Conservation (phyloP, 2,888 invertebrate genomes). For the Mythimna ferrago region DNA sequence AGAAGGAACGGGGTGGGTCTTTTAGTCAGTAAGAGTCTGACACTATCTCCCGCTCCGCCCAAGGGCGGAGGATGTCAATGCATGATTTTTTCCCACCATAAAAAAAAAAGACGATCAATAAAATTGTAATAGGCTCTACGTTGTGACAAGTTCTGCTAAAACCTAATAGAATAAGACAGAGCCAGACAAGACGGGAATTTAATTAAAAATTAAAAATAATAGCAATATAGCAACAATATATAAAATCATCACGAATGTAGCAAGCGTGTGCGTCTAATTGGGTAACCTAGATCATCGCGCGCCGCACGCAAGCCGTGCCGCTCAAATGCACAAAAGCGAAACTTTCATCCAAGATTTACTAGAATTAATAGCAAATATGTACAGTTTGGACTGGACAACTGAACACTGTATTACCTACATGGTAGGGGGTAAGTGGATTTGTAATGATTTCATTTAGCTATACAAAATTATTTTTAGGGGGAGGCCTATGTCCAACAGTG, state of each 20-base stretch:
- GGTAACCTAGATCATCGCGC: conserved; percentile 74
- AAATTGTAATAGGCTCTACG: neutral
- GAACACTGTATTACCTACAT: conserved; percentile 26
- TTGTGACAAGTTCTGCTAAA: neutral
- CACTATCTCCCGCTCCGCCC: too few species aligned
- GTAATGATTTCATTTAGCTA: conserved; percentile 18
- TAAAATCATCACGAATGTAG: conserved; percentile 57
- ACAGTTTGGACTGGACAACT: conserved; percentile 52
- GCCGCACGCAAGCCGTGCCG: conserved; percentile 66
- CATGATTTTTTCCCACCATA: too few species aligned
- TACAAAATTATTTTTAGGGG: too few species aligned
- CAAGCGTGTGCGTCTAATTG: conserved; percentile 63
- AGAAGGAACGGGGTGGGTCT: too few species aligned
- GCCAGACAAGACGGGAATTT: conserved; percentile 11
- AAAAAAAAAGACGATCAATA: too few species aligned
- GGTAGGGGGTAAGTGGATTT: conserved; percentile 9
- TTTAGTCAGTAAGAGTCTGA: too few species aligned
- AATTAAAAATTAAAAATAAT: conserved; percentile 12
- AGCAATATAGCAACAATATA: conserved; percentile 37
- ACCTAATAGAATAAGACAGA: neutral
- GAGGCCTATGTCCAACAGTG: too few species aligned
- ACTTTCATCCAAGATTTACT: conserved; percentile 73
- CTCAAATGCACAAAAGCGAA: conserved; percentile 67
- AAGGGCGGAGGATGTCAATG: too few species aligned
- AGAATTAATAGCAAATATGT: conserved; percentile 65